A percentile compares a stretch with the other conserved stretches of the same genome.
Conservation (phyloP, 2,888 invertebrate genomes). For the Raillietiella orientalis region DNA sequence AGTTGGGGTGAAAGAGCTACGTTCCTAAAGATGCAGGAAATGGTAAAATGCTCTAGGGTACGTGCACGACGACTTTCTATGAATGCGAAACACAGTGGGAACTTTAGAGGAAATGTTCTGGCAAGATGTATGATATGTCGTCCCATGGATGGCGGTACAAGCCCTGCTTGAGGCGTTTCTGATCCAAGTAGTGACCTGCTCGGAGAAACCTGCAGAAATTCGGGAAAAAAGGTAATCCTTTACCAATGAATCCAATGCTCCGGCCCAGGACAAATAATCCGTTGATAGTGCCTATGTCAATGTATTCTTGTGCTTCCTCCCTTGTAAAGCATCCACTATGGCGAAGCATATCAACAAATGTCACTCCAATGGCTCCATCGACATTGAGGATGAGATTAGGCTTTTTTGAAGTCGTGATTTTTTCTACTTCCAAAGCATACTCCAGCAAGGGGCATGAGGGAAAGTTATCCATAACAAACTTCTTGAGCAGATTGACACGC, state of each 20-base stretch:
- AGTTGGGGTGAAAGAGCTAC: too few relatives aligned
- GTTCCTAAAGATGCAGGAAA: too few relatives aligned
- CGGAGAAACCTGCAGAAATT: background rate
- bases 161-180: conserved; percentile 92
- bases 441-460: conserved; percentile 73
- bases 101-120: too few relatives aligned
- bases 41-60: too few relatives aligned
- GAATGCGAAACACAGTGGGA: too few relatives aligned
- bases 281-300: conserved; percentile 89
- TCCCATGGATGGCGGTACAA: conserved; percentile 99
- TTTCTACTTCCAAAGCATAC: conserved; percentile 90
- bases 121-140: conserved; percentile 67
- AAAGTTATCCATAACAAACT: conserved; percentile 74
- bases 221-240: conserved; percentile 6
- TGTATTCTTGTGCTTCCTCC: conserved; percentile 90
- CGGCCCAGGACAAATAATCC: conserved; percentile 91
- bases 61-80: too few relatives aligned
- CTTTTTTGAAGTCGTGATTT: conserved; percentile 95
- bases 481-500: conserved; percentile 81
- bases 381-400: conserved; percentile 99
- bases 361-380: conserved; percentile 88
- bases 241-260: conserved; percentile 86
- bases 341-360: conserved; percentile 83
- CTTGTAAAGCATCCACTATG: conserved; percentile 80
- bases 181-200: conserved; percentile 78